phyloP scores from a whole-genome alignment of 2,888 invertebrate species.

The Acanthosoma haemorrhoidale region DNA sequence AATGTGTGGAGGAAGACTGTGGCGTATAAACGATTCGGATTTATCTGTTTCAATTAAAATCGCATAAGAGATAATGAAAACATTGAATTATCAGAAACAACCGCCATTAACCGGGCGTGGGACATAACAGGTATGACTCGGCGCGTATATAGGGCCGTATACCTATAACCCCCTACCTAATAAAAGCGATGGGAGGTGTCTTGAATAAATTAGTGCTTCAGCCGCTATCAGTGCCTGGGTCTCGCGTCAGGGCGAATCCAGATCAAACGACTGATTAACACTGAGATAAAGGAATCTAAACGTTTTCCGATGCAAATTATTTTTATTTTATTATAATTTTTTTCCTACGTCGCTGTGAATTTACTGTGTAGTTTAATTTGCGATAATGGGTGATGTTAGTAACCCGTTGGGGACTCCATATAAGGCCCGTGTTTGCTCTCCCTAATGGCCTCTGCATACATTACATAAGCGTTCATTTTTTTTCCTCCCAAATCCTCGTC shows the following conservation, averaged over 20 bases:
- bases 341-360: not conserved
- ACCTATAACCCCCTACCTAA: no score
- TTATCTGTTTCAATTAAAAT: no score
- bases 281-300: no score
- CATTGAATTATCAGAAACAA: no score
- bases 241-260: no score
- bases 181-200: not conserved
- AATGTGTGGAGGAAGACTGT: no score
- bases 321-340: not conserved
- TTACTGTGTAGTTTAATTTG: constrained; percentile 1
- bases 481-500: not conserved
- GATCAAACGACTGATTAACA: not conserved
- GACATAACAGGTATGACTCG: no score
- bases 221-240: no score
- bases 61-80: no score
- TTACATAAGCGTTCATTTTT: not conserved
- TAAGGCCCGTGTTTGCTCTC: not conserved
- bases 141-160: no score
- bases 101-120: no score
- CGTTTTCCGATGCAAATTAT: not conserved
- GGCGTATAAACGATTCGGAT: no score
- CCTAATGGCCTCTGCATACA: constrained; percentile 3
- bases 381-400: not conserved
- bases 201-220: not conserved
- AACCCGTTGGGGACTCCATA: not conserved